Evolutionary conservation across 2,113 vertebrate species (phyloP).

Genomic region (Hylia prasina): DNA sequence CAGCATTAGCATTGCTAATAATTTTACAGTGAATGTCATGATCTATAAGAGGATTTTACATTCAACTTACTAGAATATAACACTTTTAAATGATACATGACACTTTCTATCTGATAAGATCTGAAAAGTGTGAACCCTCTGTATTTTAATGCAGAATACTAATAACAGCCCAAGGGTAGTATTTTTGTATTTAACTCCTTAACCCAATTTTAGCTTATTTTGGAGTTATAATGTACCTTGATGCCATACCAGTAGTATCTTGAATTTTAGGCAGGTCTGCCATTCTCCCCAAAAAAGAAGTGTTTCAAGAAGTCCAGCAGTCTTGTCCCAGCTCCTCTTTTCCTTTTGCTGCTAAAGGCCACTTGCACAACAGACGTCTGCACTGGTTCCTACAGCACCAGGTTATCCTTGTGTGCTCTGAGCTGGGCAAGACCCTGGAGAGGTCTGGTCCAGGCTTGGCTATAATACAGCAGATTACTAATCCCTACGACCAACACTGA

Average conservation of each 20-base stretch:
- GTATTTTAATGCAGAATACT: neutral
- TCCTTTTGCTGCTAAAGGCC: neutral
- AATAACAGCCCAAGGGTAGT: neutral
- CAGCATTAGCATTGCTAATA: neutral
- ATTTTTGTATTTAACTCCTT: neutral
- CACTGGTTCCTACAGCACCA: neutral
- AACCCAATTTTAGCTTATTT: neutral
- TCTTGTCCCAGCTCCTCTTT: neutral
- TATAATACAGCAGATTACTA: neutral
- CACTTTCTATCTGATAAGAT: neutral
- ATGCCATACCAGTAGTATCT: neutral
- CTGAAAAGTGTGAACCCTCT: neutral
- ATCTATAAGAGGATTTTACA: neutral
- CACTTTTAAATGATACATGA: neutral
- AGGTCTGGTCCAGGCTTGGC: neutral
- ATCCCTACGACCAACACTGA: neutral
- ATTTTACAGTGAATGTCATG: neutral
- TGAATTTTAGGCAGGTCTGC: neutral
- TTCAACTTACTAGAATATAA: conserved; percentile 1
- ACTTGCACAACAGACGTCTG: neutral
- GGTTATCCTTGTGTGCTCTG: neutral
- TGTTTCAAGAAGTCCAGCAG: neutral
- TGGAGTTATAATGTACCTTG: neutral
- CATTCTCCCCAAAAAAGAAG: neutral
- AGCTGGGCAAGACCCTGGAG: neutral